Evolutionary conservation across 2,113 vertebrate genomes (phyloP).

Genomic region (Sceloporus tristichus): DNA sequence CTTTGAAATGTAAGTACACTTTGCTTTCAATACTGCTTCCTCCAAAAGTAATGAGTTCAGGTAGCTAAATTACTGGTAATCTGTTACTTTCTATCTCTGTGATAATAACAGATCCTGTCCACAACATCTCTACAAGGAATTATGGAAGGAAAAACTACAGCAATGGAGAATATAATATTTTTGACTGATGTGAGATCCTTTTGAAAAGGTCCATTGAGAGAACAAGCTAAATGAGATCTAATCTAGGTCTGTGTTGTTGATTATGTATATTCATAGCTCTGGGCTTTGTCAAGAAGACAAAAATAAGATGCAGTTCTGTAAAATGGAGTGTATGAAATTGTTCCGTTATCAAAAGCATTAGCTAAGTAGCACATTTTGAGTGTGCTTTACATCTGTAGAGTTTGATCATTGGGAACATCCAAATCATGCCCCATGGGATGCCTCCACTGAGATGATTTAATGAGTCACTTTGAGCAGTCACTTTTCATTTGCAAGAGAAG

Average conservation of each 20-base stretch:
- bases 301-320: constrained; percentile 46
- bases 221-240: constrained; percentile 52
- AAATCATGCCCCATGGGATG: constrained; percentile 48
- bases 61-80: too few species aligned
- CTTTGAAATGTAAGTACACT: too few species aligned
- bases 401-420: constrained; percentile 35
- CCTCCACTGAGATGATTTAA: constrained; percentile 53
- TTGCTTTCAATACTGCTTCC: too few species aligned
- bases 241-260: constrained; percentile 37
- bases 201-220: constrained; percentile 48
- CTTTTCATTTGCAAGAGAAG: constrained; percentile 62
- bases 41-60: too few species aligned
- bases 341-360: constrained; percentile 61
- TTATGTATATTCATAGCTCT: constrained; percentile 33
- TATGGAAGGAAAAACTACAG: neutral
- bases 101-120: too few species aligned
- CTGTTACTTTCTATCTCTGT: too few species aligned
- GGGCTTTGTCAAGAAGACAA: constrained; percentile 50
- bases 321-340: constrained; percentile 46
- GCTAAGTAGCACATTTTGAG: constrained; percentile 44
- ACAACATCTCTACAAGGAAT: neutral
- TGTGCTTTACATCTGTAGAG: constrained; percentile 12
- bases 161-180: constrained; percentile 44
- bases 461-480: constrained; percentile 68
- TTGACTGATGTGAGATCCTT: constrained; percentile 42